phyloP scores from a whole-genome alignment of 2,888 invertebrate species.

The Dusona sp. region DNA sequence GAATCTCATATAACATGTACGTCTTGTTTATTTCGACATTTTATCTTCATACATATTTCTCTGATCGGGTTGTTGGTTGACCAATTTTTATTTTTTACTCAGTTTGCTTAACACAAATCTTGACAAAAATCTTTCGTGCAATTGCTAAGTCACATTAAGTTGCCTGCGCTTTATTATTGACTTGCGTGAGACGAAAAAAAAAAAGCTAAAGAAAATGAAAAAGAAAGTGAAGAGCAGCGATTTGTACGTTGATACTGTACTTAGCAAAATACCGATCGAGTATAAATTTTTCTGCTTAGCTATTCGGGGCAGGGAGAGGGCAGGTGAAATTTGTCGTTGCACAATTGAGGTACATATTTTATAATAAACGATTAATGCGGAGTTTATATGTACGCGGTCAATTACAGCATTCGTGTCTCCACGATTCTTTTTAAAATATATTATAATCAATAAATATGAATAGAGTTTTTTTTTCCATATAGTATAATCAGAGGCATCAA shows the following conservation, averaged over 20 bases:
- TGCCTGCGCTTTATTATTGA: constrained; percentile 59
- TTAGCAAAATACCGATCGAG: constrained; percentile 56
- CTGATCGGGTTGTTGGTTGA: not conserved
- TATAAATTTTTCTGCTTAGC: constrained; percentile 43
- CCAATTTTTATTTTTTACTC: constrained; percentile 8
- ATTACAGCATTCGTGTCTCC: constrained; percentile 61
- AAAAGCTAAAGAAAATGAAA: constrained; percentile 2
- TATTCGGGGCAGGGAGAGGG: constrained; percentile 21
- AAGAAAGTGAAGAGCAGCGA: constrained; percentile 32
- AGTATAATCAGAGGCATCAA: constrained; percentile 73
- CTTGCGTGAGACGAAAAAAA: constrained; percentile 50
- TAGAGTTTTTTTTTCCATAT: constrained; percentile 61
- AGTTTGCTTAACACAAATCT: constrained; percentile 38
- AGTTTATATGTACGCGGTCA: constrained; percentile 51
- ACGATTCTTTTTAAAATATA: constrained; percentile 36
- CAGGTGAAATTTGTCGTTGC: constrained; percentile 58
- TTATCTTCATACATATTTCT: constrained; percentile 18
- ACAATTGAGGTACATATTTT: constrained; percentile 46
- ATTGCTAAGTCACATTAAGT: constrained; percentile 55
- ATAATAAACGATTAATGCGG: constrained; percentile 49
- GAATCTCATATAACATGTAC: constrained; percentile 63
- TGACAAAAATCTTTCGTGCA: constrained; percentile 47
- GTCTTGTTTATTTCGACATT: constrained; percentile 32
- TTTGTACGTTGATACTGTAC: constrained; percentile 64
- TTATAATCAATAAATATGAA: constrained; percentile 61